Evolutionary conservation across 2,797 vertebrate genomes (phyloP), one percentile per base, ranked within the genome.

Genomic region (Coracias cyanogaster): DNA sequence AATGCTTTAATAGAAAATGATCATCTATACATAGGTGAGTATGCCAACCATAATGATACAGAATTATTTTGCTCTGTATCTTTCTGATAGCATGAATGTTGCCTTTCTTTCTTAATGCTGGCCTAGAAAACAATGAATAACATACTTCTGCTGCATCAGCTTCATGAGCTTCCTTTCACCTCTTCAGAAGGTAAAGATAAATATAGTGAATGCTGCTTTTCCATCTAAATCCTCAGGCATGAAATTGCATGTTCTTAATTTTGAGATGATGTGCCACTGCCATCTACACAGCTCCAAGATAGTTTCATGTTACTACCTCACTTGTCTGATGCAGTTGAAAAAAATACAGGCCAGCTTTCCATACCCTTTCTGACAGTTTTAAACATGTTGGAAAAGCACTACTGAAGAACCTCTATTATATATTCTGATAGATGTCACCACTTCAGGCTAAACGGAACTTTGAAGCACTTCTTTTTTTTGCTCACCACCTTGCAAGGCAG

Each of bases 401-500:
- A 7, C 8, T 73, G 48, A 49, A 91, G 29, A 29, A 71, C 8
- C 2, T 71, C 7, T 7, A 17, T 39, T 57, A 7, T 48, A 22
- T 65, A 17, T 62, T 81, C 52, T 81, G 55, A 82, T 39, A 9
- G 79, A 35, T 24, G 11, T 51, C 26, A 64, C 11, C 39, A 16
- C 28, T 71, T 88, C 41, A 71, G 45, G 20, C 41, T 66, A 61
- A 54, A 78, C 33, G 45, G 66, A 71, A 26, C 1, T 39, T 67
- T 67, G 33, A 37, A 72, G 19, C 21, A 51, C 22, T 86, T 55
- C 22, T 86, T 81, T 73, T 73, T 41, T 35, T 55, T 58, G 8
- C 31, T 67, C 21, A 18, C 0, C 2, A 3, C 22, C 22, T 85
- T 2, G 0, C 0, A 10, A 90, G 33, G n/a, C 31, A 60, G n/a